Evolutionary conservation across 2,888 invertebrate genomes (phyloP).

Genomic region (Troglohyphantes excavatus): DNA sequence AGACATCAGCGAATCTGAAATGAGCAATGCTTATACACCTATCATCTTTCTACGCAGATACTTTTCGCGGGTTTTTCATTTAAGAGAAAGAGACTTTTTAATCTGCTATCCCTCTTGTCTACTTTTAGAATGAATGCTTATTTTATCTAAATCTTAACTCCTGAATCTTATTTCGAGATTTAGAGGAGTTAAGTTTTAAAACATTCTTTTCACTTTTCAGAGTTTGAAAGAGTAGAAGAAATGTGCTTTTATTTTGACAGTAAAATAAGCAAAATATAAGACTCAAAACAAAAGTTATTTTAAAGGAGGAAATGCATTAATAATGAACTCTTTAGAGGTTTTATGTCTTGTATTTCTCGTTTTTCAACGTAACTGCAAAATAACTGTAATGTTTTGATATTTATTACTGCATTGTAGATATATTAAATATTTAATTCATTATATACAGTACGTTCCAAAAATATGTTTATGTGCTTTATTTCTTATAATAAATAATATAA

Average conservation of each 20-base stretch:
- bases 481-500: no score
- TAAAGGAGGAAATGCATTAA: background rate
- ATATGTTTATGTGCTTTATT: no score
- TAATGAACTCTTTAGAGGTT: background rate
- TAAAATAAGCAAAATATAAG: background rate
- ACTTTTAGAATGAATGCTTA: constrained; percentile 32
- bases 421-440: no score
- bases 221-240: background rate
- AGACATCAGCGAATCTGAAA: constrained; percentile 61
- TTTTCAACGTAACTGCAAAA: no score
- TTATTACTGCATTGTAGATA: no score
- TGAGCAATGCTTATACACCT: constrained; percentile 43
- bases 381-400: no score
- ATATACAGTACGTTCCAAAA: no score
- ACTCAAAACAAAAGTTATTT: background rate
- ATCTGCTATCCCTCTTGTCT: background rate
- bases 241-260: background rate
- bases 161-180: constrained; percentile 14
- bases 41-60: constrained; percentile 7
- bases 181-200: background rate
- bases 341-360: background rate
- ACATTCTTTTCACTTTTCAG: background rate
- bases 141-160: constrained; percentile 25
- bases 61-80: constrained; percentile 40
- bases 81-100: constrained; percentile 25